phyloP scores from a whole-genome alignment of 2,113 vertebrate species.

The Solea solea region DNA sequence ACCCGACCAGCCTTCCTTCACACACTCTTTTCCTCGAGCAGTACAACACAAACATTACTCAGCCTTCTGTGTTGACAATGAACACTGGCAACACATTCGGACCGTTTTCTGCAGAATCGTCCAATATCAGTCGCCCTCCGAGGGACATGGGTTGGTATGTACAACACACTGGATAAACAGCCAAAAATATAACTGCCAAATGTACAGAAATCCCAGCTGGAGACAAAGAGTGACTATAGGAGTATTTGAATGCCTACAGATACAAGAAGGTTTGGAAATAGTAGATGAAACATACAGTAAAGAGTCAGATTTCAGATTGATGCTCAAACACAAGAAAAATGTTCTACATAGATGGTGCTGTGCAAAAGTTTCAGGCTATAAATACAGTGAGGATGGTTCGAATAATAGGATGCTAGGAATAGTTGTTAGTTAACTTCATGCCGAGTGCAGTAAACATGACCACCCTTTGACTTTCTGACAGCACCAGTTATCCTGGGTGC shows the following conservation, averaged over 20 bases:
- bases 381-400: not conserved
- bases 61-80: slow-evolving; percentile 1
- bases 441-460: not conserved
- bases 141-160: not conserved
- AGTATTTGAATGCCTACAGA: not conserved
- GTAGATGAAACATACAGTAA: not conserved
- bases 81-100: not conserved
- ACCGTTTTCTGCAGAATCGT: not conserved
- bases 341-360: not conserved
- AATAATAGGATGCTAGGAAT: not conserved
- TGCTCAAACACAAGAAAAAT: not conserved
- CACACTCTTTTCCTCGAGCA: not conserved
- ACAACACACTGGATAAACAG: slow-evolving; percentile 13
- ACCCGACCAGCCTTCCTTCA: not conserved
- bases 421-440: not conserved
- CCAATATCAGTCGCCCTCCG: not conserved
- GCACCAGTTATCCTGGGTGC: not conserved
- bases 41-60: not conserved
- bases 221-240: not conserved
- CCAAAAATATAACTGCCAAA: slow-evolving; percentile 1
- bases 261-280: not conserved
- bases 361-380: not conserved
- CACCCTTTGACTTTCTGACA: not conserved
- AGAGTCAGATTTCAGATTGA: not conserved
- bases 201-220: not conserved